Evolutionary conservation across 2,888 invertebrate genomes (phyloP).

Genomic region (Aporophyla nigra): DNA sequence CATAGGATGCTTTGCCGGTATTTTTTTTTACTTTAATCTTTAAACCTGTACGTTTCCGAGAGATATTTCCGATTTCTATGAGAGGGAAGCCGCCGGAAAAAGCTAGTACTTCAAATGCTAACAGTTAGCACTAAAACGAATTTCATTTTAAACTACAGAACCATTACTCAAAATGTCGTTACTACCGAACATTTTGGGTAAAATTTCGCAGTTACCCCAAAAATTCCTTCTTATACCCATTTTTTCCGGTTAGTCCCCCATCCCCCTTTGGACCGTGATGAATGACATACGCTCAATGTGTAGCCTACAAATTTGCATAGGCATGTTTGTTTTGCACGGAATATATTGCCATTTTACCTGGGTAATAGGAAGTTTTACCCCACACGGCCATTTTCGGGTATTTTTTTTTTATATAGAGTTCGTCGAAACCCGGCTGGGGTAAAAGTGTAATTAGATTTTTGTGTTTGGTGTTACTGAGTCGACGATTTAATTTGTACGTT

Average conservation of each 20-base stretch:
- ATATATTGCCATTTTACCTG: conserved; percentile 62
- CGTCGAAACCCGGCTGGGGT: conserved; percentile 22
- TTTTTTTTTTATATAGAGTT: conserved; percentile 34
- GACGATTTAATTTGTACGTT: conserved; percentile 48
- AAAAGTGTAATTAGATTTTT: conserved; percentile 53
- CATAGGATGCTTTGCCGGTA: background rate
- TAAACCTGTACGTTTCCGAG: too few species aligned
- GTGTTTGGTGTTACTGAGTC: conserved; percentile 51
- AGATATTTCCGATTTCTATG: too few species aligned
- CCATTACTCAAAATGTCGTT: conserved; percentile 34
- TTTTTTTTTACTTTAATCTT: too few species aligned
- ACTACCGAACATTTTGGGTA: background rate
- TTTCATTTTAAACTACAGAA: conserved; percentile 8
- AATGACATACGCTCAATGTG: conserved; percentile 67
- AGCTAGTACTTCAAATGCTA: background rate
- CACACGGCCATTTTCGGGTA: conserved; percentile 29
- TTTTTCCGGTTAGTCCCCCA: conserved; percentile 41
- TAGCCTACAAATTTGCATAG: conserved; percentile 66
- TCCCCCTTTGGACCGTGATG: conserved; percentile 49
- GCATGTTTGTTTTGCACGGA: conserved; percentile 61
- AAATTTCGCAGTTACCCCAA: conserved; percentile 11
- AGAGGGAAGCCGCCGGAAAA: background rate
- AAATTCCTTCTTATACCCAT: conserved; percentile 41
- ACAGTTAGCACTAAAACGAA: background rate
- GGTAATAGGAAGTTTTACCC: conserved; percentile 51